Base-by-base conservation (phyloP, 1,140 invertebrate species). In the Drosophila dunni region DNA sequence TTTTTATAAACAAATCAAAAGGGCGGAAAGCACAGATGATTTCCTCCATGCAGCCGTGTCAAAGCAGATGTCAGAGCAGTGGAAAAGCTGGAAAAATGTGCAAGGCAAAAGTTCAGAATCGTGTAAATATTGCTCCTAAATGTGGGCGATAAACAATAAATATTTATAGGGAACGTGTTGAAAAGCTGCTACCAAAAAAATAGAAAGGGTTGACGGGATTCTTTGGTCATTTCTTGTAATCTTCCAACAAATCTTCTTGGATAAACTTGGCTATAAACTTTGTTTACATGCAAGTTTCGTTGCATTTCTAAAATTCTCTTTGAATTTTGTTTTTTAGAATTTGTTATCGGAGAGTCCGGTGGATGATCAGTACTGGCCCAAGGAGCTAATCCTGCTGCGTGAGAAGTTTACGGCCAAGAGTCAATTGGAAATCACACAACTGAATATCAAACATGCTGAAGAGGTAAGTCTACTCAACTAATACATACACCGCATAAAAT, bases 331-430 rank as follows among this genome's bases (percentile, higher is more conserved):
- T 40, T 79, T 81, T 36, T 85, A 96, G 95, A 94, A 94, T 75
- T 86, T 96, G 62, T 92, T 95, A 44, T 94, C 94, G 2, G 94
- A 94, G 72, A 94, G 95, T 5, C 93, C 93, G 68, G 92, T 93
- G 29, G 95, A 95, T 54, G 93, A 94, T 70, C 94, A 94, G 68
- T 94, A 94, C 83, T 96, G 95, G 95, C 95, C 96, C 6, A 79
- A 94, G 45, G 95, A 96, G 90, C 92, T 96, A 50, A 92, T 96
- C 34, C 93, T 94, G 65, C 81, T 96, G 29, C 91, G 95, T 3
- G 95, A 96, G 81, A 95, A 94, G 92, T 95, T 96, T 58, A 94
- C 95, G 38, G 94, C 93, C 10, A 95, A 94, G 61, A 94, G 94
- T 70, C 94, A 94, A 81, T 90, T 91, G 60, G 93, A 95, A 83